These are phyloP conservation scores for Parotia lawesii DNA, from an alignment of 2,113 vertebrate species.

Conservation along the genomic window DNA sequence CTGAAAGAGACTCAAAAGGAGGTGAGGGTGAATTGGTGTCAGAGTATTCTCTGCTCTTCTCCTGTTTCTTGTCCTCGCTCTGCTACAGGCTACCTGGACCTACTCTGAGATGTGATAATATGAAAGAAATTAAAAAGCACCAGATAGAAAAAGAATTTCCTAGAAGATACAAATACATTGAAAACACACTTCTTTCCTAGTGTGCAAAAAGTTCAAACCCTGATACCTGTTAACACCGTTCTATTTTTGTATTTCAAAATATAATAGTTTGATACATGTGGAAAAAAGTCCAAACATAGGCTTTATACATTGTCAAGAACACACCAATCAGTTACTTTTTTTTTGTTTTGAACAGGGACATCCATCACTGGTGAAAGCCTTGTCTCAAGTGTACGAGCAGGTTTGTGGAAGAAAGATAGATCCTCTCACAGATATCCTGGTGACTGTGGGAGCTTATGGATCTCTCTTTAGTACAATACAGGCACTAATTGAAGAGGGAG, in stretches of 20 bases:
- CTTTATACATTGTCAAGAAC: background rate
- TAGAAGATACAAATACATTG: background rate
- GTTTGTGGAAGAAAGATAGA: slow-evolving; percentile 80
- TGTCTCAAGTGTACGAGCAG: slow-evolving; percentile 87
- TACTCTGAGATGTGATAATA: background rate
- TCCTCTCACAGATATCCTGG: slow-evolving; percentile 87
- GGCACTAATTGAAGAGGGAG: slow-evolving; percentile 86
- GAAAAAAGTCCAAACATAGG: background rate
- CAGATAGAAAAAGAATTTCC: background rate
- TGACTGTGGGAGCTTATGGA: slow-evolving; percentile 91
- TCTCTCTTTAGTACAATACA: slow-evolving; percentile 89
- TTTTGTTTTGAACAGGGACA: slow-evolving; percentile 81
- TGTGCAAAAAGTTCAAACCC: background rate
- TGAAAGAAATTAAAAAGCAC: background rate
- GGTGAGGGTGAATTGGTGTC: background rate
- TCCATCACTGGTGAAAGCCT: slow-evolving; percentile 85
- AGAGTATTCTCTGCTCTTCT: background rate
- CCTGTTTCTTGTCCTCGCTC: background rate
- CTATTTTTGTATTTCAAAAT: background rate
- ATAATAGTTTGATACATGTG: background rate
- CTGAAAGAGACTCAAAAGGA: background rate
- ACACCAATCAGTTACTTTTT: background rate
- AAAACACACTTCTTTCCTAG: background rate
- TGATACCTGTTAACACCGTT: background rate
- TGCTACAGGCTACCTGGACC: background rate